Percentiles rank a stretch among this genome's conserved stretches.
phyloP scores from a whole-genome alignment of 2,888 invertebrate genomes.

The Pristionchus japonicus region DNA sequence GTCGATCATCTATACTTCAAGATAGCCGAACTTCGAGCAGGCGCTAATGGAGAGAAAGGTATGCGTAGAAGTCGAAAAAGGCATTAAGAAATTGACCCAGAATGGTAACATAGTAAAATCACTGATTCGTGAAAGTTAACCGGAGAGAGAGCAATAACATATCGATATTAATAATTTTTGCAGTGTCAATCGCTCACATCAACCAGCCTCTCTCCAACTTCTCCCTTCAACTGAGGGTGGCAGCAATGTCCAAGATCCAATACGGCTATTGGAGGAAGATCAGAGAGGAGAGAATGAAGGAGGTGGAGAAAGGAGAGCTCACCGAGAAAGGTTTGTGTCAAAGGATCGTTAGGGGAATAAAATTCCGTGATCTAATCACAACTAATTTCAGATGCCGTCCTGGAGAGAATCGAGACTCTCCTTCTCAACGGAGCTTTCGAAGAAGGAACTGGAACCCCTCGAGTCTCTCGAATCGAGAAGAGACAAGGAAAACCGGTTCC shows the following conservation, averaged over 20 bases:
- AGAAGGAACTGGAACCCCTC: background rate
- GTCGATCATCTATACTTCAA: background rate
- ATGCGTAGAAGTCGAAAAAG: background rate
- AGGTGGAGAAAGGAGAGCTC: background rate
- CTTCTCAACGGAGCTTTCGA: background rate
- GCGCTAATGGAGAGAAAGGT: background rate
- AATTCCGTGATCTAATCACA: background rate
- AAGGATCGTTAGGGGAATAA: too few relatives aligned
- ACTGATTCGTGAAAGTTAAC: too few relatives aligned
- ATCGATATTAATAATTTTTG: background rate
- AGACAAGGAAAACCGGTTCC: too few relatives aligned
- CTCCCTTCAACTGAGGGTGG: background rate
- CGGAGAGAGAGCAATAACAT: background rate
- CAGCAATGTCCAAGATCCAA: background rate
- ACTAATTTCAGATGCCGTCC: background rate
- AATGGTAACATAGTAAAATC: too few relatives aligned
- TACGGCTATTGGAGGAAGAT: background rate
- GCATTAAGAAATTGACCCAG: too few relatives aligned
- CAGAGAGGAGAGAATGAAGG: background rate
- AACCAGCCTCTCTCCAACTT: background rate
- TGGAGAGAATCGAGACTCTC: background rate
- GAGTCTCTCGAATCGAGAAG: background rate
- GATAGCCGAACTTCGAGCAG: background rate
- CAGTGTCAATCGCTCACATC: background rate
- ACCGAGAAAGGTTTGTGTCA: background rate